A percentile compares a stretch with the other conserved stretches of the same genome.
Evolutionary conservation across 2,888 invertebrate genomes (phyloP).

Genomic region (Colostygia pectinataria): DNA sequence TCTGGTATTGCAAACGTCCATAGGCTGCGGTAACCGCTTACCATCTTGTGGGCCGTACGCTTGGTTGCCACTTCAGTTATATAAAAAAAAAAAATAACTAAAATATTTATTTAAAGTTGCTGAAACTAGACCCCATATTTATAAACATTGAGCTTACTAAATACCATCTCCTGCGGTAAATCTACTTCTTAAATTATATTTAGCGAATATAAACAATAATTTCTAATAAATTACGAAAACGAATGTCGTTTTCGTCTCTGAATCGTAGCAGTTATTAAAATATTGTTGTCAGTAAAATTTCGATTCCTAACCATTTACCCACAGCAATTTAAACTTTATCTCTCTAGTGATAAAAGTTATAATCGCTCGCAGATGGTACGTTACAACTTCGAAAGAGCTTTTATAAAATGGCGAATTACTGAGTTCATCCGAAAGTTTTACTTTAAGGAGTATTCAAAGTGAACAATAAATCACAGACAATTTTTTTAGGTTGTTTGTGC

Average conservation of each 20-base stretch:
- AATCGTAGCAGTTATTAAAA: slow-evolving; percentile 4
- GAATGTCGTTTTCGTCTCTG: not conserved
- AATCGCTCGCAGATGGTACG: slow-evolving; percentile 26
- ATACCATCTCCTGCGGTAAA: too few relatives aligned
- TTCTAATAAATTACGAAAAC: not conserved
- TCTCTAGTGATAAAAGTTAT: slow-evolving; percentile 24
- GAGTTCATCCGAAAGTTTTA: slow-evolving; percentile 13
- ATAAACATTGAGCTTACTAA: too few relatives aligned
- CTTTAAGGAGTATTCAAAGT: not conserved
- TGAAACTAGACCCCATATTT: too few relatives aligned
- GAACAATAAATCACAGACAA: too few relatives aligned
- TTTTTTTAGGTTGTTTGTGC: too few relatives aligned
- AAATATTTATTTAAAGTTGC: too few relatives aligned
- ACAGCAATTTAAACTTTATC: slow-evolving; percentile 30
- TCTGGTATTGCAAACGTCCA: too few relatives aligned
- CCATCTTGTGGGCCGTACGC: too few relatives aligned
- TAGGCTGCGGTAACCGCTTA: too few relatives aligned
- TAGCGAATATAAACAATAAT: not conserved
- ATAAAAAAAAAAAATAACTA: too few relatives aligned
- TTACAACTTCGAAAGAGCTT: slow-evolving; percentile 18
- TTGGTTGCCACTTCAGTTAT: too few relatives aligned
- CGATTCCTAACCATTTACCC: not conserved
- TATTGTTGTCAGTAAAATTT: slow-evolving; percentile 3
- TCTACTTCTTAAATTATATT: too few relatives aligned
- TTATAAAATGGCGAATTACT: slow-evolving; percentile 22